Conservation (phyloP, 1,140 invertebrate species). For the Lasioglossum baleicum region DNA sequence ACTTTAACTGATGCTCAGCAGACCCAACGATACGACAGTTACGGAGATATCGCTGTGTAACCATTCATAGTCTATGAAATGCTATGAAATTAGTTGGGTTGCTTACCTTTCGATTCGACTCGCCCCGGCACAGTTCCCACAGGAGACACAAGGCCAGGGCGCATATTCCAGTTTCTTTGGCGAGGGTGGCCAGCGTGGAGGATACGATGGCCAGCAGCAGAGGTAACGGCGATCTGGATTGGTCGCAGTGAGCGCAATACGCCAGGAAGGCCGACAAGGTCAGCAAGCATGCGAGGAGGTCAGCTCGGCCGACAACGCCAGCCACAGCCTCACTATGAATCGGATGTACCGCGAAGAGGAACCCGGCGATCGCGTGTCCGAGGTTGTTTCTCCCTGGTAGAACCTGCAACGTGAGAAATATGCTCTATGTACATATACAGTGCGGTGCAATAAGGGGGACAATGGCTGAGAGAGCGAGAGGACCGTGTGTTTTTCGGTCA, state of each 20-base stretch:
- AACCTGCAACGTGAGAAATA: slow-evolving; percentile 71
- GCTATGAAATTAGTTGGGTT: neutral
- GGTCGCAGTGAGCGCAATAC: slow-evolving; percentile 83
- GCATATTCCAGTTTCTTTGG: slow-evolving; percentile 96
- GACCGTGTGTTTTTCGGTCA: neutral
- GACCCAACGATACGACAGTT: too few species aligned
- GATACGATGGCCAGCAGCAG: slow-evolving; percentile 73
- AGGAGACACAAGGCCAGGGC: slow-evolving; percentile 92
- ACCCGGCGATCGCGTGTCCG: slow-evolving; percentile 87
- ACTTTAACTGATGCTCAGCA: too few species aligned
- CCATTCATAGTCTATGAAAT: too few species aligned
- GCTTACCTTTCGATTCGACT: slow-evolving; percentile 69
- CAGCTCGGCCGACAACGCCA: slow-evolving; percentile 96
- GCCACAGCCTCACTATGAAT: slow-evolving; percentile 98
- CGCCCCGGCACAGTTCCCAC: slow-evolving; percentile 84
- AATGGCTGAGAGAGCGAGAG: neutral
- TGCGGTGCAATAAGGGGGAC: neutral
- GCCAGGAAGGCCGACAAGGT: slow-evolving; percentile 92
- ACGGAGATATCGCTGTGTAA: too few species aligned
- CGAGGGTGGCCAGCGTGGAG: slow-evolving; percentile 85
- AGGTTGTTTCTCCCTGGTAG: slow-evolving; percentile 82
- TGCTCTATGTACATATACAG: too few species aligned
- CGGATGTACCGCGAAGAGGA: slow-evolving; percentile 96
- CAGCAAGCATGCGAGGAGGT: slow-evolving; percentile 94
- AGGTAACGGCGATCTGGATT: slow-evolving; percentile 71